Evolutionary conservation across 64 coral and sea anemone species (phyloP).

Genomic region (Acropora yongei): DNA sequence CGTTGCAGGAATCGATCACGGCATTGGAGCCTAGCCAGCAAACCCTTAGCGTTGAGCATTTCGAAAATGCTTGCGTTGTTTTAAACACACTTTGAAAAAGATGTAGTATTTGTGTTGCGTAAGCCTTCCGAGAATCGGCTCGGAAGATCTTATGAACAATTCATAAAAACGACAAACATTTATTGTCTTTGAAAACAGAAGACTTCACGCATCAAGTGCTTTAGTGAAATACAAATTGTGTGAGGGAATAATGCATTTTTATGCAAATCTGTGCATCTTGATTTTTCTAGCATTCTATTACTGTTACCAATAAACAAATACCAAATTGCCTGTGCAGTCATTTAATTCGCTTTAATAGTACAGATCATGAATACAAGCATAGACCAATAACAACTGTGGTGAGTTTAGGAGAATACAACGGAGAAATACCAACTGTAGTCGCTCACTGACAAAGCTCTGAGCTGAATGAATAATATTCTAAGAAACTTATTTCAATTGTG

Average conservation of each 20-base stretch:
- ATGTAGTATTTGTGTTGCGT: neutral
- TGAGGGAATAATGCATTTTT: neutral
- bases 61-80: neutral
- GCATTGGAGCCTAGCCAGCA: too few relatives aligned
- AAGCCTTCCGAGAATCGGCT: neutral
- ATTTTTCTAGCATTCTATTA: neutral
- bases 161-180: neutral
- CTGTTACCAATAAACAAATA: constrained; percentile 10
- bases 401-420: neutral
- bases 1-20: too few relatives aligned
- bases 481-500: neutral
- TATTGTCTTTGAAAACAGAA: neutral
- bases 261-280: constrained; percentile 11
- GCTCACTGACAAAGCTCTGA: neutral
- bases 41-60: too few relatives aligned
- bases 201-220: constrained; percentile 9
- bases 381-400: neutral
- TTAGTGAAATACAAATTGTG: neutral
- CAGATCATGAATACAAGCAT: neutral
- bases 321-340: neutral
- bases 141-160: too few relatives aligned
- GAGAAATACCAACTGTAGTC: neutral
- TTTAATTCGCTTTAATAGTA: neutral
- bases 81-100: neutral
- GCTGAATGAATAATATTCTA: neutral